phyloP scores from a whole-genome alignment of 2,113 vertebrate species.

The Brachypodius melanocephalos region DNA sequence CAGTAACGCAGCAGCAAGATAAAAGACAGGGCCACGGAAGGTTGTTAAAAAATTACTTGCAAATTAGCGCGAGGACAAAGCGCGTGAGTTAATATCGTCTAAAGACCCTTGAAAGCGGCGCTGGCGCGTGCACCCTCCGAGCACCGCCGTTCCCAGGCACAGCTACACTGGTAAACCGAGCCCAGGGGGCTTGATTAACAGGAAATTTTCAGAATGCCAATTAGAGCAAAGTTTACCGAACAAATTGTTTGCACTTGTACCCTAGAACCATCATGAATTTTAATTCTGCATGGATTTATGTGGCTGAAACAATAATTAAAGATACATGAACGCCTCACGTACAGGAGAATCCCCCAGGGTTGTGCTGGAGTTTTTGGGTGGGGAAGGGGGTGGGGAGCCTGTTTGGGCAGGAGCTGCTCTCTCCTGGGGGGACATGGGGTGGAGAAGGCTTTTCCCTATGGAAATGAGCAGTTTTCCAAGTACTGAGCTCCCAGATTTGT shows the following conservation, averaged over 20 bases:
- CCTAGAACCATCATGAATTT: conserved; percentile 85
- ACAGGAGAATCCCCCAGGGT: not conserved
- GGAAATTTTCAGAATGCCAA: conserved; percentile 78
- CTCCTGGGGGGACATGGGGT: not conserved
- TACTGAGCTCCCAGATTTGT: not conserved
- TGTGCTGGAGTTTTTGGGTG: not conserved
- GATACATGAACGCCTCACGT: conserved; percentile 55
- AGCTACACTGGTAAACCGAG: conserved; percentile 63
- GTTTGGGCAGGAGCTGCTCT: not conserved
- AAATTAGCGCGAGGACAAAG: conserved; percentile 57
- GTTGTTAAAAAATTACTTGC: conserved; percentile 51
- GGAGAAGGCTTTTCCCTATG: not conserved
- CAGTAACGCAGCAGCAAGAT: not conserved
- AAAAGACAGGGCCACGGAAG: conserved; percentile 39
- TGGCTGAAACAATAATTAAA: conserved; percentile 75
- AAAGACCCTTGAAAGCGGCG: conserved; percentile 51
- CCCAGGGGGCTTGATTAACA: conserved; percentile 80
- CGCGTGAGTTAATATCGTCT: conserved; percentile 51
- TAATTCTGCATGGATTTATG: conserved; percentile 78
- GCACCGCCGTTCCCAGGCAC: conserved; percentile 54
- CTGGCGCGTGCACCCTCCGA: not conserved
- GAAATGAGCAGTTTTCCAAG: not conserved
- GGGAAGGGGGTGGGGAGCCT: not conserved
- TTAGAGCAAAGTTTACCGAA: conserved; percentile 81
- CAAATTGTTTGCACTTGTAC: conserved; percentile 82